A percentile compares a stretch with the other conserved stretches of the same genome.
Evolutionary conservation across 2,113 vertebrate genomes (phyloP).

Genomic region (Indicator indicator): DNA sequence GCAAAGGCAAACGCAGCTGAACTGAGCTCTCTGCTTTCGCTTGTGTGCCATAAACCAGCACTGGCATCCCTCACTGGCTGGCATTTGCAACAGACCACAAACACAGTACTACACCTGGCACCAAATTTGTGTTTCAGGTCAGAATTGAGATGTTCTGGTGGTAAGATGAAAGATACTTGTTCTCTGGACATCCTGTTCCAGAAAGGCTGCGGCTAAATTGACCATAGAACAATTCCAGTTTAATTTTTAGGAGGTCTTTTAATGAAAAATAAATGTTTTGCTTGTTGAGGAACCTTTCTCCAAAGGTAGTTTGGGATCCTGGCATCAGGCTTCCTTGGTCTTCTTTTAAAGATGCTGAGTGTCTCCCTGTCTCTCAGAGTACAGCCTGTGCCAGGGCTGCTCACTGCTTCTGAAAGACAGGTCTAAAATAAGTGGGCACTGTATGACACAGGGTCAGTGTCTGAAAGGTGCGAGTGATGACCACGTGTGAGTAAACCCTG

Average conservation of each 20-base stretch:
- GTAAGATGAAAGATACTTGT: not conserved
- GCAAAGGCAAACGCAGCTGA: slow-evolving; percentile 34
- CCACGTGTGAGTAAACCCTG: not conserved
- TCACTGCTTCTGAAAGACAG: not conserved
- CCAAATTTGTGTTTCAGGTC: not conserved
- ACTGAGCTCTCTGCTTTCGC: slow-evolving; percentile 12
- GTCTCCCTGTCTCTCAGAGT: not conserved
- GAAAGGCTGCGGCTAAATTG: not conserved
- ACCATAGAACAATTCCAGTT: not conserved
- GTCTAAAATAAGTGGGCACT: not conserved
- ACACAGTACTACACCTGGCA: not conserved
- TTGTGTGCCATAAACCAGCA: not conserved
- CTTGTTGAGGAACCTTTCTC: not conserved
- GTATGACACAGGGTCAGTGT: not conserved
- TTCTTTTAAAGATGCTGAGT: not conserved
- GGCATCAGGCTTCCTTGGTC: not conserved
- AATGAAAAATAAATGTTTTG: not conserved
- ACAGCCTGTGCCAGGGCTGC: rapidly evolving
- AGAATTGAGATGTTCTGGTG: not conserved
- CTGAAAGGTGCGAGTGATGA: not conserved
- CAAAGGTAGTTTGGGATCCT: not conserved
- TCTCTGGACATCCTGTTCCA: slow-evolving; percentile 5
- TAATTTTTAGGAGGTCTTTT: not conserved
- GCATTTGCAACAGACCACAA: slow-evolving; percentile 26
- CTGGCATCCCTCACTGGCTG: not conserved